Evolutionary conservation across 1,140 invertebrate genomes (phyloP), one percentile per base, ranked within the genome.

Genomic region (Battus philenor): DNA sequence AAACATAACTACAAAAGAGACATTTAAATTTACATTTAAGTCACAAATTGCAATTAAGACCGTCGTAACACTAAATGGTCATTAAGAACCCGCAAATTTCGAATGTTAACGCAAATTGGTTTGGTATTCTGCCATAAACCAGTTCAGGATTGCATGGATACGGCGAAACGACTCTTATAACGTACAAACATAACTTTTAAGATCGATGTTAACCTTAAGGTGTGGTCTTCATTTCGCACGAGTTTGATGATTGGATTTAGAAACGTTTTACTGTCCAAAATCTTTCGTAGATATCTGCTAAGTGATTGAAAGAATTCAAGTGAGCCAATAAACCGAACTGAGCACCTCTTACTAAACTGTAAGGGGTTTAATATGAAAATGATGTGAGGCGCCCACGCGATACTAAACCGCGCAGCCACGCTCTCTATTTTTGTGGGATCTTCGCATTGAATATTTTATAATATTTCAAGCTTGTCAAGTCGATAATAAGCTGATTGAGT

Each of bases 211-310:
- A 22, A 17, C 17, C 47, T 48, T 16, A 36, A 59, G 52, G 59
- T 70, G 71, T 67, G 64, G 59, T 67, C 61, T 48, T 10, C 48
- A 54, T 61, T 77, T 65, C 56, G 69, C 68, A 59, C 16, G 24
- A 36, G 12, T 50, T 54, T 59, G 63, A 67, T 59, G 50, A 66
- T 68, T 59, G 54, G 20, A 20, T 30, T 47, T 61, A 54, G 44
- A 59, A 63, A 49, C 47, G 31, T 50, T 69, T 70, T 73, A 63
- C 43, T 46, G 50, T 27, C 50, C 18, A 38, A 39, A 47, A 62
- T 52, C 58, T 61, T 69, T 72, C 60, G 60, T 70, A 52, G 51
- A 60, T 59, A 59, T 54, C 29, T 44, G 71, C 62, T 77, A 80
- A 80, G 71, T 76, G 68, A 59, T 20, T n/a, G 27, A 44, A 63